phyloP scores from a whole-genome alignment of 2,797 vertebrate species.

The Coracias cyanogaster region DNA sequence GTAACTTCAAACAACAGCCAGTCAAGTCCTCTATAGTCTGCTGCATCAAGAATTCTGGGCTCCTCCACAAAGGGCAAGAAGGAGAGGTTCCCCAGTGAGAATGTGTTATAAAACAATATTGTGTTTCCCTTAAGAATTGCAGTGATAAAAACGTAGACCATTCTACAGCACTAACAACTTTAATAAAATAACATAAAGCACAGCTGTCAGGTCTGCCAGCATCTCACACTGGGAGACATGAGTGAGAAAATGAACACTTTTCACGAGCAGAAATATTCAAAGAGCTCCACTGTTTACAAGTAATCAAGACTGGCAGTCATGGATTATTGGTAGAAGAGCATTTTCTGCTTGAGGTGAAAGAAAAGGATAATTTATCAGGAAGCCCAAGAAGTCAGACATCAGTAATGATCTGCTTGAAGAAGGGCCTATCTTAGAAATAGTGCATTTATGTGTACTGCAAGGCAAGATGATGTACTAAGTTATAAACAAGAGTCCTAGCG shows the following conservation, averaged over 20 bases:
- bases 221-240: conserved; percentile 37
- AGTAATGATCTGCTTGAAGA: conserved; percentile 66
- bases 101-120: conserved; percentile 52
- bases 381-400: conserved; percentile 57
- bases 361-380: conserved; percentile 68
- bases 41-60: background rate
- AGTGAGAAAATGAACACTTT: conserved; percentile 61
- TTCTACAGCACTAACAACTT: conserved; percentile 55
- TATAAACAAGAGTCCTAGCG: conserved; percentile 13
- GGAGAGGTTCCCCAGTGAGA: background rate
- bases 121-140: conserved; percentile 45
- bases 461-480: conserved; percentile 40
- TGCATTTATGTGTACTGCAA: conserved; percentile 40
- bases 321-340: conserved; percentile 61
- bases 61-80: background rate
- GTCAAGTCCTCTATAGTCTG: background rate
- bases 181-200: conserved; percentile 67
- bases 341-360: conserved; percentile 74
- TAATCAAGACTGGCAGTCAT: conserved; percentile 70
- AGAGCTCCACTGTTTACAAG: conserved; percentile 65
- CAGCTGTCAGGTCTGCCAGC: conserved; percentile 60
- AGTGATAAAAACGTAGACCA: conserved; percentile 28
- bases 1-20: background rate
- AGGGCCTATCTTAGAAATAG: conserved; percentile 47
- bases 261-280: conserved; percentile 73